Conservation (phyloP, 1,140 invertebrate species). For the Lasioglossum baleicum region DNA sequence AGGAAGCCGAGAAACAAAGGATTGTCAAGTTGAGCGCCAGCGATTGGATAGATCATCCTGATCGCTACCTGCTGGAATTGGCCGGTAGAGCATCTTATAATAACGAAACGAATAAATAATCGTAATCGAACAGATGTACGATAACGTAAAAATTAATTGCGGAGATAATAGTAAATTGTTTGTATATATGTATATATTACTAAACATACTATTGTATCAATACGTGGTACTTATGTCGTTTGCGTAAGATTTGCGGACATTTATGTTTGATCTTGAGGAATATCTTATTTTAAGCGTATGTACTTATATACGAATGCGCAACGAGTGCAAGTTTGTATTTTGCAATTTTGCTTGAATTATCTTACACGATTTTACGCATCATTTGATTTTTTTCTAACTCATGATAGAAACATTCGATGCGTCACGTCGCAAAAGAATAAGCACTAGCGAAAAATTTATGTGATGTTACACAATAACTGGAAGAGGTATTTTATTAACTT, state of each 20-base stretch:
- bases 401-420: background rate
- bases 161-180: constrained; percentile 39
- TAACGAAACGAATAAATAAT: constrained; percentile 58
- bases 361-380: background rate
- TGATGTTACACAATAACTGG: background rate
- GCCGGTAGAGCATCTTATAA: constrained; percentile 89
- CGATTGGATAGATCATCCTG: constrained; percentile 95
- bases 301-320: constrained; percentile 5
- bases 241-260: constrained; percentile 8
- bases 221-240: constrained; percentile 51
- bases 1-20: constrained; percentile 90
- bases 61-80: constrained; percentile 91
- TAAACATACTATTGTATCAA: constrained; percentile 29
- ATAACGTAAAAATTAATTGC: constrained; percentile 35
- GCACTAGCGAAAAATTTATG: too few species aligned
- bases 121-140: background rate
- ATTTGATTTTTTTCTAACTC: background rate
- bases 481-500: constrained; percentile 17
- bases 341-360: background rate
- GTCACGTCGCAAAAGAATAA: background rate
- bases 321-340: constrained; percentile 3
- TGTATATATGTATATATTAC: constrained; percentile 65
- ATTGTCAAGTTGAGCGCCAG: constrained; percentile 89
- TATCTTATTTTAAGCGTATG: background rate
- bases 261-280: background rate